These are phyloP conservation scores for Brachionus calyciflorus DNA, from an alignment of 1,140 invertebrate species.

Conservation along the genomic window DNA sequence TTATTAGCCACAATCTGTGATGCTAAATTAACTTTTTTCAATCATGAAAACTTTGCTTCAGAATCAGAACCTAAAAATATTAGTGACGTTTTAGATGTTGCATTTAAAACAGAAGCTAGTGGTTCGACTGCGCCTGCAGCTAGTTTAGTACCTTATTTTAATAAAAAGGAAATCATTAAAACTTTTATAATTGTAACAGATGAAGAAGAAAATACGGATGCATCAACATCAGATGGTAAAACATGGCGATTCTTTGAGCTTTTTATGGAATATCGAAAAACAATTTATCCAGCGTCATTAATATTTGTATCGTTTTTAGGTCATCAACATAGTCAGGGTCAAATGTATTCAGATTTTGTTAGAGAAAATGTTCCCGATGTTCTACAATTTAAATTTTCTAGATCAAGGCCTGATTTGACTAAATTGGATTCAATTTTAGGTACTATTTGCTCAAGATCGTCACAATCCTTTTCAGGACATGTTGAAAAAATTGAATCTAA, in stretches of 20 bases:
- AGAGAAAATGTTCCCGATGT: constrained; percentile 50
- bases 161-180: constrained; percentile 54
- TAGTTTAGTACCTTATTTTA: constrained; percentile 55
- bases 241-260: constrained; percentile 51
- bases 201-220: constrained; percentile 57
- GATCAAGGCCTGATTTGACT: constrained; percentile 54
- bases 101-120: constrained; percentile 52
- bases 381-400: constrained; percentile 54
- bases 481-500: constrained; percentile 33
- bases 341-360: constrained; percentile 52
- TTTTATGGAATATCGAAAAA: constrained; percentile 55
- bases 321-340: constrained; percentile 52
- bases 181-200: constrained; percentile 59
- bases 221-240: constrained; percentile 21
- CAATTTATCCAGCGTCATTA: constrained; percentile 56
- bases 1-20: constrained; percentile 55
- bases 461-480: background rate
- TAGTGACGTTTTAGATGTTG: constrained; percentile 54
- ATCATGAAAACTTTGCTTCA: constrained; percentile 50
- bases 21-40: constrained; percentile 57
- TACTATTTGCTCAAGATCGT: constrained; percentile 52
- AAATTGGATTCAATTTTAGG: constrained; percentile 58
- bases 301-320: constrained; percentile 58
- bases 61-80: constrained; percentile 53
- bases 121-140: constrained; percentile 56